phyloP scores from a whole-genome alignment of 2,888 invertebrate genomes.

The Deilephila porcellus region DNA sequence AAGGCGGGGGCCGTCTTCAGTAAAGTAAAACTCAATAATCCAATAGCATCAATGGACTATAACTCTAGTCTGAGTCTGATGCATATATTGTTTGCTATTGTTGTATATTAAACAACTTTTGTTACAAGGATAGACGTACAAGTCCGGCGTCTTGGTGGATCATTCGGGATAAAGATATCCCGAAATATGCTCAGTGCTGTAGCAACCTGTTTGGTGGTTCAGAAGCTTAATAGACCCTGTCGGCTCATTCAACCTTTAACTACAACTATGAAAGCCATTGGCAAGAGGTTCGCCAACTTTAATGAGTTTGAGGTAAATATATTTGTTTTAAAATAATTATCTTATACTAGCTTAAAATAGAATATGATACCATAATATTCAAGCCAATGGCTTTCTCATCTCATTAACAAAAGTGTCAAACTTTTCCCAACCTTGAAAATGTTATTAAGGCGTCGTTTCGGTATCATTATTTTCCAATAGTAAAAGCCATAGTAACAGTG shows the following conservation, averaged over 20 bases:
- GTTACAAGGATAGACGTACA: conserved; percentile 85
- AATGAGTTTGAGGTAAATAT: conserved; percentile 71
- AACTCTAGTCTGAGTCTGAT: too few relatives aligned
- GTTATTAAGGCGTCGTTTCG: too few relatives aligned
- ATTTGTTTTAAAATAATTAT: too few relatives aligned
- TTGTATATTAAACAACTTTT: conserved; percentile 52
- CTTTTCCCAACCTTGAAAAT: too few relatives aligned
- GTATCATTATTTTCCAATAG: too few relatives aligned
- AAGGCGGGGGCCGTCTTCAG: too few relatives aligned
- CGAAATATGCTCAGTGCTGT: conserved; percentile 80
- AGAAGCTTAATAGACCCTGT: conserved; percentile 84
- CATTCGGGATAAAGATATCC: conserved; percentile 88
- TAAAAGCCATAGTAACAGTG: too few relatives aligned
- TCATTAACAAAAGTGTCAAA: too few relatives aligned
- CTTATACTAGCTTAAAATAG: neutral
- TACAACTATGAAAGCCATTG: conserved; percentile 81
- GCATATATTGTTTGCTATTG: too few relatives aligned
- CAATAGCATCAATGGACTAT: too few relatives aligned
- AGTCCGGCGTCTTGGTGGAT: conserved; percentile 51
- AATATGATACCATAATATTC: neutral
- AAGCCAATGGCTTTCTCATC: too few relatives aligned
- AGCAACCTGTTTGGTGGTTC: conserved; percentile 86
- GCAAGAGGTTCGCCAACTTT: conserved; percentile 74
- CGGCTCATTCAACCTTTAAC: conserved; percentile 85
- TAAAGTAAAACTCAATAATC: too few relatives aligned